Base-by-base conservation (phyloP, 2,888 invertebrate genomes). In the Schrankia costaestrigalis region DNA sequence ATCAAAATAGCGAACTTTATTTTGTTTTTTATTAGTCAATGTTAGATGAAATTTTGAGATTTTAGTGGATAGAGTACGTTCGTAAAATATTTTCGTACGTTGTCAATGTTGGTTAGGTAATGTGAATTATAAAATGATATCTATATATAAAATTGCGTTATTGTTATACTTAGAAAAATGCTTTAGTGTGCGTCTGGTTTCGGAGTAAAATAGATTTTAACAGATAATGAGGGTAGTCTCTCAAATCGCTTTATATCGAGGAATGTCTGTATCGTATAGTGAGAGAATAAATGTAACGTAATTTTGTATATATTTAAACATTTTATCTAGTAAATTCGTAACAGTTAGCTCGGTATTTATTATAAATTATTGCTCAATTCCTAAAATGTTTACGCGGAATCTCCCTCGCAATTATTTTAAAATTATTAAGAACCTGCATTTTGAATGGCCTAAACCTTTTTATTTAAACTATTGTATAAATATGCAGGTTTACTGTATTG, bases 1-100 rank as follows among this genome's bases (percentile, higher is more conserved):
- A 64, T 66, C 63, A 59, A 59, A 52, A 63, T 73, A 73, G 71
- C 52, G 41, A 61, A 67, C 69, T 67, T 75, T 76, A 55, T 52
- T 64, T 69, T 66, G 45, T 73, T 75, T 74, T 67, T 61, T 71
- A 62, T 68, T 75, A 80, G 78, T 76, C 71, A 73, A 71, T 77
- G 69, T 78, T 78, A 74, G 71, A 69, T 62, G 60, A 65, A 25
- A 66, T 69, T n/a, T n/a, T 68, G 65, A 67, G 68, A 70, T 66
- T 49, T 67, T 63, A 49, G 44, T 45, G 35, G 26, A 37, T 63
- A 66, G 55, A 57, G 55, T 37, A 52, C 39, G 46, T 63, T 57
- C 55, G 57, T 63, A 60, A n/a, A 44, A 57, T 67, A 61, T 63
- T 64, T 59, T 56, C 53, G 37, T 65, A 64, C 54, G 55, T 58